Base-by-base conservation (phyloP, 2,888 invertebrate genomes). In the Syrista parreyssii region DNA sequence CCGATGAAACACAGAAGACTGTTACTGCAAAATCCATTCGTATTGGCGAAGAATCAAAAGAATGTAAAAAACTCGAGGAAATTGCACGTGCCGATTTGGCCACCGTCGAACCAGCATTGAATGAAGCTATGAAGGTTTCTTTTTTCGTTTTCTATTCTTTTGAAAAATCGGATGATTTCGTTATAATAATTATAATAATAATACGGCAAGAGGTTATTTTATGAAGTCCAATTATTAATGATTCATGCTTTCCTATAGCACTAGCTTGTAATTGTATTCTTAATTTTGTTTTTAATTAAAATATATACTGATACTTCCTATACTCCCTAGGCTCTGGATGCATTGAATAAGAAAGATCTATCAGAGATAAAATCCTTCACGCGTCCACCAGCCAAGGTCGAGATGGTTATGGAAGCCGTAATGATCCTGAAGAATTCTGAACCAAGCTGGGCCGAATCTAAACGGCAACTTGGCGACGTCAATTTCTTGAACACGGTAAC, bases 351-450 rank as follows among this genome's bases (percentile, higher is more conserved):
- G 91, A 96, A 96, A 88, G 97, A 97, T 88, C 95, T 98, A 78
- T 95, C 96, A 69, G 98, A 98, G 93, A 96, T 98, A 79, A 97
- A 97, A 89, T 97, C 97, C 0, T 98, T 98, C 90, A 95, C 96
- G 0, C 95, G 96, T 79, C 98, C 98, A 1, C 98, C 98, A 2
- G 93, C 94, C 78, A 96, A 97, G 90, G 97, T 98, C 0, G 97
- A 97, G 91, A 96, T 96, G 94, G 96, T 97, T 0, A 94, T 98
- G 94, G 97, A 98, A 91, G 97, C 97, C 23, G 97, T 98, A 0
- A 95, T 97, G 93, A 97, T 97, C 86, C 91, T 98, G 33, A 93
- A 94, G 88, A 93, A 95, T 92, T 93, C 94, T 79, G 96, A 97
- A 82, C 96, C 97, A 1, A 95, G 95, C 0, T 98, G 98, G 98